phyloP scores from a whole-genome alignment of 2,888 invertebrate genomes.

The Athetis lepigone region DNA sequence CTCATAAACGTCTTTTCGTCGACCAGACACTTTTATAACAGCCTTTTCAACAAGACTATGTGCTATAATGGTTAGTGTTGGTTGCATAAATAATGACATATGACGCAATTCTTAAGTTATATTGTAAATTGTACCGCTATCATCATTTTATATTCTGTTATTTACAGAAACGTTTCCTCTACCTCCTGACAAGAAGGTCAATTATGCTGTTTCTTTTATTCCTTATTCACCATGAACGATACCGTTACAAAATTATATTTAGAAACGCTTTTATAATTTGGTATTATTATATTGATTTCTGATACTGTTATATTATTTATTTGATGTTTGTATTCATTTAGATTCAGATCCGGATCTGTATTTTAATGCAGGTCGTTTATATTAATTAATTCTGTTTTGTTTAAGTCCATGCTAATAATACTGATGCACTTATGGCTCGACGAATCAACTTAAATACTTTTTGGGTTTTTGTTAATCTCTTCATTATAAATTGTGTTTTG shows the following conservation, averaged over 20 bases:
- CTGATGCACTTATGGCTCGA: slow-evolving; percentile 9
- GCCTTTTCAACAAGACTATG: not conserved
- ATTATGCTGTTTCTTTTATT: slow-evolving; percentile 40
- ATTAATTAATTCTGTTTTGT: slow-evolving; percentile 43
- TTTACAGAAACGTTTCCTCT: slow-evolving; percentile 4
- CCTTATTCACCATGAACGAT: slow-evolving; percentile 27
- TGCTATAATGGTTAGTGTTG: not conserved
- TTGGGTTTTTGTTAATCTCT: slow-evolving; percentile 4
- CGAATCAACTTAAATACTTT: slow-evolving; percentile 8
- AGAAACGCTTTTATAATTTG: slow-evolving; percentile 45
- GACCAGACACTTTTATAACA: not conserved
- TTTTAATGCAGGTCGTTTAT: slow-evolving; percentile 29
- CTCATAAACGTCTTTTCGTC: too few relatives aligned
- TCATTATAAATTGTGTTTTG: not conserved
- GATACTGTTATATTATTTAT: slow-evolving; percentile 39
- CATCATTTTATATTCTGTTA: slow-evolving; percentile 13
- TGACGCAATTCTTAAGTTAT: slow-evolving; percentile 13
- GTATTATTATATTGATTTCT: slow-evolving; percentile 41
- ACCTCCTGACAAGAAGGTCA: slow-evolving; percentile 34
- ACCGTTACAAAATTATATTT: slow-evolving; percentile 44
- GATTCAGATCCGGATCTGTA: slow-evolving; percentile 36
- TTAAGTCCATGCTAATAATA: slow-evolving; percentile 28
- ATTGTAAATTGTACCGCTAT: slow-evolving; percentile 20
- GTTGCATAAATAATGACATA: slow-evolving; percentile 25
- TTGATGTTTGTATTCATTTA: slow-evolving; percentile 20